These are phyloP conservation scores for Silurus aristotelis DNA, from an alignment of 2,797 vertebrate species.

Conservation along the genomic window DNA sequence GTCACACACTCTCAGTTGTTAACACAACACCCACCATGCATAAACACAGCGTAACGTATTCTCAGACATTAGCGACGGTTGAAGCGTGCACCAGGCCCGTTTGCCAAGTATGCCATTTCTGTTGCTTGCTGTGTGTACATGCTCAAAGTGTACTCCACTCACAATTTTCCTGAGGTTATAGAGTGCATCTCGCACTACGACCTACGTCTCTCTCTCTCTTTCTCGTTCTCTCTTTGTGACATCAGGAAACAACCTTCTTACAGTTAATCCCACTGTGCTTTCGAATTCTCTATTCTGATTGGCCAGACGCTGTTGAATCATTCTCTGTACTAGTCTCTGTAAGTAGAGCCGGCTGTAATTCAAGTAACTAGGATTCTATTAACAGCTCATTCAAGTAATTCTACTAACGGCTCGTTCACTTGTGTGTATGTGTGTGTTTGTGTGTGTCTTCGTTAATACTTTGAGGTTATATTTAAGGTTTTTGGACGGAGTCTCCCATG, in stretches of 20 bases:
- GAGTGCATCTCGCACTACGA: neutral
- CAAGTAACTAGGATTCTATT: neutral
- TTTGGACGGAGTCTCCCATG: neutral
- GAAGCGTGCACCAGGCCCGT: conserved; percentile 10
- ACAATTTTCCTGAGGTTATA: neutral
- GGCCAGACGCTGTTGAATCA: neutral
- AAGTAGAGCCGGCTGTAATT: neutral
- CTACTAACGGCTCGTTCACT: neutral
- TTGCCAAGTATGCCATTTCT: conserved; percentile 31
- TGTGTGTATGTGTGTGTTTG: too few species aligned
- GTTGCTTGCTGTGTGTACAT: conserved; percentile 17
- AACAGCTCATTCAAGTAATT: neutral
- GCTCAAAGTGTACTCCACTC: conserved; percentile 1
- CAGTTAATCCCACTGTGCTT: neutral
- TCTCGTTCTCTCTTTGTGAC: neutral
- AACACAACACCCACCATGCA: conserved; percentile 39
- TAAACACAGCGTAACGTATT: conserved; percentile 27
- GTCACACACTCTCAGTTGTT: conserved; percentile 49
- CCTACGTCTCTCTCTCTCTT: neutral
- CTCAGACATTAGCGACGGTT: neutral
- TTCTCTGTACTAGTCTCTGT: neutral
- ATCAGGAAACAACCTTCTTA: neutral
- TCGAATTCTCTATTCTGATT: neutral
- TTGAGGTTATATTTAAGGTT: neutral
- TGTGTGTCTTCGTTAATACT: neutral